Evolutionary conservation across 2,113 vertebrate genomes (phyloP).

Genomic region (Nerophis ophidion): DNA sequence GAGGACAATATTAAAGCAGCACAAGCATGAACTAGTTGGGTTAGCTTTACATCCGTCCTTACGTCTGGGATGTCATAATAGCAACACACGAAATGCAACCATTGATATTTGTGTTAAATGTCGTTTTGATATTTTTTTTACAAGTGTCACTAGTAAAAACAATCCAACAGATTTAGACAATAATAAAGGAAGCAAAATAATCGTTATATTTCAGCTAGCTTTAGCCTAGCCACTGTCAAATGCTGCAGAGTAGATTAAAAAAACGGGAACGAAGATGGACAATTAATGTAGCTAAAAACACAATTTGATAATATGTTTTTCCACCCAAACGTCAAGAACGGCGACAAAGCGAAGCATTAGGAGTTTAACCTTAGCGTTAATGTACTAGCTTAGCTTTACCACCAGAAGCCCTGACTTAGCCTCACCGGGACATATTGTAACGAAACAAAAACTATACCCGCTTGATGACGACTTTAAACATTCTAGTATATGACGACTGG

Average conservation of each 20-base stretch:
- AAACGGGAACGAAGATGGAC: background rate
- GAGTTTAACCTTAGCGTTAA: slow-evolving; percentile 4
- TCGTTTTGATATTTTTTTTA: background rate
- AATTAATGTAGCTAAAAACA: background rate
- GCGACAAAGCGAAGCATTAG: no score
- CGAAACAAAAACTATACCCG: background rate
- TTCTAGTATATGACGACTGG: fast-evolving
- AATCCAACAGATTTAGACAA: background rate
- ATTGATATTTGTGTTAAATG: background rate
- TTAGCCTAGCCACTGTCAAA: slow-evolving; percentile 5
- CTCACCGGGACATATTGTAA: slow-evolving; percentile 29
- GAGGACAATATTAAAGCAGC: slow-evolving; percentile 1
- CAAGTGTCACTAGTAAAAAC: background rate
- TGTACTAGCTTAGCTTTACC: slow-evolving; percentile 12
- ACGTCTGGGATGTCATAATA: background rate
- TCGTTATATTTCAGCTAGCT: background rate
- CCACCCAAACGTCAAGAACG: background rate
- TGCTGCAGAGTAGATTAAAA: background rate
- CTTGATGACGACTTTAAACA: background rate
- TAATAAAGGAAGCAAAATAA: background rate
- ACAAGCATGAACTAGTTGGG: slow-evolving; percentile 1
- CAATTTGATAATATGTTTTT: background rate
- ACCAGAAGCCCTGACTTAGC: slow-evolving; percentile 26
- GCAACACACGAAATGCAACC: background rate
- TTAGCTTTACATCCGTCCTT: background rate